A percentile compares a stretch with the other conserved stretches of the same genome.
Conservation (phyloP, 2,888 invertebrate genomes). For the Panorpa germanica region DNA sequence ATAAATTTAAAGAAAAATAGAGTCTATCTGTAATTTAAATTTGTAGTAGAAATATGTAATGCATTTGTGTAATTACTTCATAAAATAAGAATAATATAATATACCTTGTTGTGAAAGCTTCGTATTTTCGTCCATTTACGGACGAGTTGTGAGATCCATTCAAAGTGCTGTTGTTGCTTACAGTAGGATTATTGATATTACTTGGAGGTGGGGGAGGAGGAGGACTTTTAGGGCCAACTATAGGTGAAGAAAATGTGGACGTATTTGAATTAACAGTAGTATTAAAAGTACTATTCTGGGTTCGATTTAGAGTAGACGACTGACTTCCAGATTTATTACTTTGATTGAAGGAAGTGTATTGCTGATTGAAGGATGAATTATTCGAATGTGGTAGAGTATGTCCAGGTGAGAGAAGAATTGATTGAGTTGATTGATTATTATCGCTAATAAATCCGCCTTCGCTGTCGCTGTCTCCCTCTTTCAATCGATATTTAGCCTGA, state of each 20-base stretch:
- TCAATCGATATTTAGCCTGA: slow-evolving; percentile 75
- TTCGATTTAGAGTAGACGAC: slow-evolving; percentile 14
- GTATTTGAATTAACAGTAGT: slow-evolving; percentile 26
- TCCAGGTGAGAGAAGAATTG: slow-evolving; percentile 9
- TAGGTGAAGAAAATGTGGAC: slow-evolving; percentile 18
- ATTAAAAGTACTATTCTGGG: slow-evolving; percentile 24
- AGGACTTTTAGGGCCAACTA: too few species aligned
- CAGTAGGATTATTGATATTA: slow-evolving; percentile 13
- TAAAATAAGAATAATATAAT: slow-evolving; percentile 13
- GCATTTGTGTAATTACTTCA: slow-evolving; percentile 1
- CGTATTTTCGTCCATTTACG: slow-evolving; percentile 30
- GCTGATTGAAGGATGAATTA: slow-evolving; percentile 7
- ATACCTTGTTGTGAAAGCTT: slow-evolving; percentile 47
- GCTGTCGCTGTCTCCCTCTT: slow-evolving; percentile 45
- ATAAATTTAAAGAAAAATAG: slow-evolving; percentile 1
- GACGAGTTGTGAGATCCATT: slow-evolving; percentile 9
- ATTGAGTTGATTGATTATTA: too few species aligned
- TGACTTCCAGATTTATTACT: slow-evolving; percentile 20
- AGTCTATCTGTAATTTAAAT: slow-evolving; percentile 1
- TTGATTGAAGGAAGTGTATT: slow-evolving; percentile 8
- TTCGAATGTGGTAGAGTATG: slow-evolving; percentile 13
- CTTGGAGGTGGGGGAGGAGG: slow-evolving; percentile 10
- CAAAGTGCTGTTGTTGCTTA: slow-evolving; percentile 10
- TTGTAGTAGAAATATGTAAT: slow-evolving; percentile 3
- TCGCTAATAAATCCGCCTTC: too few species aligned